These are phyloP conservation scores for Porites rus DNA, from an alignment of 92 coral and sea anemone species.

Conservation along the genomic window DNA sequence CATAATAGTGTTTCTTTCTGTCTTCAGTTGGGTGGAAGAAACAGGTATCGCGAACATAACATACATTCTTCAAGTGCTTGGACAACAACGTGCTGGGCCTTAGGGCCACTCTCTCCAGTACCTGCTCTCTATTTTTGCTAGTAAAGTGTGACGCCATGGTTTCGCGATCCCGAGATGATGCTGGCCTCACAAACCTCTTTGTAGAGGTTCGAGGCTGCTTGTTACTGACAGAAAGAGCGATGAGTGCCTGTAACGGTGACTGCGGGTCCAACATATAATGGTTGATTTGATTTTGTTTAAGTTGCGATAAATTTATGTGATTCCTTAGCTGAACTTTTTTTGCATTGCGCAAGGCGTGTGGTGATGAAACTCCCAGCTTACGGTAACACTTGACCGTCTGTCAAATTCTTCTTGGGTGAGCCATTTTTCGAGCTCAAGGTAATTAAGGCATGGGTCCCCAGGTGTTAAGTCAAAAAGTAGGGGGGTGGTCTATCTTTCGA, in stretches of 20 bases:
- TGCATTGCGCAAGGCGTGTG: not conserved
- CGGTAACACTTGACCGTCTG: not conserved
- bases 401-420: not conserved
- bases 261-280: not conserved
- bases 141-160: not conserved
- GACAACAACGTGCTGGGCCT: slow-evolving; percentile 49
- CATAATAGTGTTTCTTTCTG: slow-evolving; percentile 39
- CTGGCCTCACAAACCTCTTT: too few relatives aligned
- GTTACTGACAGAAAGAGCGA: not conserved
- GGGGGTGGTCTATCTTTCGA: too few relatives aligned
- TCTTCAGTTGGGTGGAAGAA: slow-evolving; percentile 54
- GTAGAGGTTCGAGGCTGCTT: not conserved
- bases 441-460: too few relatives aligned
- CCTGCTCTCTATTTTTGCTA: not conserved
- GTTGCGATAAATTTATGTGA: not conserved
- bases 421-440: too few relatives aligned
- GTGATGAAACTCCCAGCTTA: not conserved
- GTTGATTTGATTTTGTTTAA: not conserved
- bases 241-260: not conserved
- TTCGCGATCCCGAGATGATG: slow-evolving; percentile 2
- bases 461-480: too few relatives aligned
- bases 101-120: slow-evolving; percentile 39
- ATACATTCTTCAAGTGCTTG: slow-evolving; percentile 23
- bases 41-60: slow-evolving; percentile 52
- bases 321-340: not conserved